Conservation (phyloP, 53 echinoderm and acorn worm genomes). For the Echinometra lucunter region DNA sequence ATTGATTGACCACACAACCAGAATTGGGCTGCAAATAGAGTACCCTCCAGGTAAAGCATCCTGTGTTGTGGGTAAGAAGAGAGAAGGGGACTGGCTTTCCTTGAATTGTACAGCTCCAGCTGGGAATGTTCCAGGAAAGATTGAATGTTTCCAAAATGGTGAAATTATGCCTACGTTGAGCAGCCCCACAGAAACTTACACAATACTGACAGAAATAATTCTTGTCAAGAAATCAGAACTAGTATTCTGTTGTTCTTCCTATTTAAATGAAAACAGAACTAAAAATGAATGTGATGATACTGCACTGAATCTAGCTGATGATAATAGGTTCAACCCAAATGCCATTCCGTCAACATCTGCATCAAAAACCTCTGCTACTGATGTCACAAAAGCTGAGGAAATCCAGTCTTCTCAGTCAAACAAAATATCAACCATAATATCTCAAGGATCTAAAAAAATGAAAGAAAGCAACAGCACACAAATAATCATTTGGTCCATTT, state of each 20-base stretch:
- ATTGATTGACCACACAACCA: not conserved
- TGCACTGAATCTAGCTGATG: not conserved
- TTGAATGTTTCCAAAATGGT: conserved; percentile 11
- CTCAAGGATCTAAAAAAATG: no score
- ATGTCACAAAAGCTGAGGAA: no score
- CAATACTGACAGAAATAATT: not conserved
- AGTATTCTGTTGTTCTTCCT: not conserved
- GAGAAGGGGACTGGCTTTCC: not conserved
- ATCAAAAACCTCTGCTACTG: no score
- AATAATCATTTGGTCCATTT: no score
- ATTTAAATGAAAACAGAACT: not conserved
- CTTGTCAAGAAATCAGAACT: not conserved
- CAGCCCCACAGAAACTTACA: not conserved
- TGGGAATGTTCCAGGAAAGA: not conserved
- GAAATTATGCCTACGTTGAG: not conserved
- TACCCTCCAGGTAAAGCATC: conserved; percentile 20
- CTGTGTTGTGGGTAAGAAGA: not conserved
- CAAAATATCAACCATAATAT: no score
- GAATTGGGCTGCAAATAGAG: not conserved
- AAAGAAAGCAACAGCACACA: no score
- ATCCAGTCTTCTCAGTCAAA: no score
- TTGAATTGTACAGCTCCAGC: not conserved
- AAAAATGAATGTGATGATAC: conserved; percentile 21
- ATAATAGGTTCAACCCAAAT: not conserved
- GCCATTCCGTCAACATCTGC: no score